Base-by-base conservation (phyloP, 2,113 vertebrate genomes). In the Antechinus stuartii region DNA sequence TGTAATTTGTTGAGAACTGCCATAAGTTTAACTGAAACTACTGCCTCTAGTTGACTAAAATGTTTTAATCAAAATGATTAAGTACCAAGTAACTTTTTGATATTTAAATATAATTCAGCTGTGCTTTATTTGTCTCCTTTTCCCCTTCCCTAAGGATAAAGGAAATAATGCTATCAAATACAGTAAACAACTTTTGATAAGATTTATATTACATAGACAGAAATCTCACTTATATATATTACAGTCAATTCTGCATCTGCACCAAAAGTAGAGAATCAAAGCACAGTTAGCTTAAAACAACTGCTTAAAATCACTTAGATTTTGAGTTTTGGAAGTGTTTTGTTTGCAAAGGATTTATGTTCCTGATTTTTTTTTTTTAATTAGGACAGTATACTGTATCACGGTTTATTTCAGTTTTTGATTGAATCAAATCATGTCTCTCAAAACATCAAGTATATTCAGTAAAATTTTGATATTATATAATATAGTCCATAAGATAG, bases 371-470 rank as follows among this genome's bases (percentile, higher is more conserved):
- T 57, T 12, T 94, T 55, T 89, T 47, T 3, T 3, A 89, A 89
- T 90, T 92, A 89, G 89, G 10, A 84, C 26, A 53, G 52, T 30
- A 27, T 46, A 91, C 46, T n/a, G 54, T 0, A 55, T 23, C 50
- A 91, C 3, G 95, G 23, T 56, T 96, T 90, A 30, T 54, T 76
- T 56, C 94, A 76, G 68, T 19, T 76, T 76, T 35, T 68, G 16
- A 68, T 5, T 56, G 0, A 4, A 2, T 54, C 0, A 22, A 95
- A 94, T 91, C 19, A 93, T 2, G n/a, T 3, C 16, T 42, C 8
- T 92, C 42, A 49, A 94, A 14, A n/a, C 54, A 92, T n/a, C 49
- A 91, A 93, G 53, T 54, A 96, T 91, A 95, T 94, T 84, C 25
- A 47, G 46, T 92, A 93, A 94, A 93, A 94, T 94, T 53, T 90